Base-by-base conservation (phyloP, 2,113 vertebrate species). In the Platysteira castanea region DNA sequence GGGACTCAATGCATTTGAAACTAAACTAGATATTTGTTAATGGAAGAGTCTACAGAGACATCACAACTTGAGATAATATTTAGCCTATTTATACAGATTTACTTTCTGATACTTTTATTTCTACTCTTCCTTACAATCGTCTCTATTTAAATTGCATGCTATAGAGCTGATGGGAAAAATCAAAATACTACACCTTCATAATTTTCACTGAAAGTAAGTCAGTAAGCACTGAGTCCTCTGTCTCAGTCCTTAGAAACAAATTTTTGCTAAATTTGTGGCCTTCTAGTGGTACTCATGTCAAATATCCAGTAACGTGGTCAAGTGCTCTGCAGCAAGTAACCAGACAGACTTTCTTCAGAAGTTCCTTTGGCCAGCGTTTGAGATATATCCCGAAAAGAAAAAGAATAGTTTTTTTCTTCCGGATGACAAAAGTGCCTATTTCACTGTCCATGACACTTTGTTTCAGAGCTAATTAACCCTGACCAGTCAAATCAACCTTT, bases 1-100 rank as follows among this genome's bases (percentile, higher is more conserved):
- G 18, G 22, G 15, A 65, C 11, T 61, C 50, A 56, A n/a, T 1
- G 0, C 10, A 54, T 65, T 56, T 78, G 28, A 65, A 82, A 63
- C 8, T 37, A 61, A 81, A 57, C 5, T 31, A 22, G 7, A 41
- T 56, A 31, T 84, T 60, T 76, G 37, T 70, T 78, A 81, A 44
- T 0, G 2, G 27, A 35, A 41, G 23, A 23, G 3, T 73, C 74
- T 84, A 49, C 13, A 27, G 17, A 65, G 10, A 49, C 0, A 0
- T 15, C 53, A 56, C 6, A 76, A 22, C 8, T 60, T 64, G 26
- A 80, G 4, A 21, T 46, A 42, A 20, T 35, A 61, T 63, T 88
- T 65, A 74, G 6, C 4, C 10, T 52, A 26, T 56, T 89, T 46
- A 63, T 70, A 28, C 2, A 74, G 20, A 50, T 64, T 73, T 69